Conservation (phyloP, 2,797 vertebrate species). For the Trachops cirrhosus region DNA sequence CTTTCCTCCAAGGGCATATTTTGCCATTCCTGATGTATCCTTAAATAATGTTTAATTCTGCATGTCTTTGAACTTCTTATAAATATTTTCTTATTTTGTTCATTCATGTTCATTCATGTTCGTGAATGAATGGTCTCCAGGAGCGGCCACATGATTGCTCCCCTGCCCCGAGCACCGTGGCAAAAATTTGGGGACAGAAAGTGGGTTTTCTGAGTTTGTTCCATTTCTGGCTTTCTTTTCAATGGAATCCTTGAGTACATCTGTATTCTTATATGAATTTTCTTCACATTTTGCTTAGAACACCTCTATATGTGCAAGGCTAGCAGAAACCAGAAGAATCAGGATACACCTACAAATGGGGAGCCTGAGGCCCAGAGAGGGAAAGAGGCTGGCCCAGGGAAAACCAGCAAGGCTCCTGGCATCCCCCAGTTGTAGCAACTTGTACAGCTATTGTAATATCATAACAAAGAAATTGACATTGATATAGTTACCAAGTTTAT, state of each 20-base stretch:
- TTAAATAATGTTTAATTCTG: background rate
- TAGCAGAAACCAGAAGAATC: background rate
- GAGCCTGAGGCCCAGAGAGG: background rate
- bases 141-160: background rate
- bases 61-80: background rate
- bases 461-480: background rate
- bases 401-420: background rate
- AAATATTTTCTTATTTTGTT: background rate
- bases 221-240: background rate
- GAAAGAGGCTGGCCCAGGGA: background rate
- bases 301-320: background rate
- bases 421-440: background rate
- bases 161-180: background rate
- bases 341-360: background rate
- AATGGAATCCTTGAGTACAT: background rate
- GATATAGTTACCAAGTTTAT: background rate
- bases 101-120: background rate
- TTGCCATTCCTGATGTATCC: background rate
- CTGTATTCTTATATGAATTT: background rate
- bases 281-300: background rate
- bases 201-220: background rate
- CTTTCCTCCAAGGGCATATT: background rate
- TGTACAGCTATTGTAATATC: background rate
- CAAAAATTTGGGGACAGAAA: background rate
- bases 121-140: background rate